phyloP scores from a whole-genome alignment of 2,888 invertebrate genomes.

The Troglohyphantes excavatus region DNA sequence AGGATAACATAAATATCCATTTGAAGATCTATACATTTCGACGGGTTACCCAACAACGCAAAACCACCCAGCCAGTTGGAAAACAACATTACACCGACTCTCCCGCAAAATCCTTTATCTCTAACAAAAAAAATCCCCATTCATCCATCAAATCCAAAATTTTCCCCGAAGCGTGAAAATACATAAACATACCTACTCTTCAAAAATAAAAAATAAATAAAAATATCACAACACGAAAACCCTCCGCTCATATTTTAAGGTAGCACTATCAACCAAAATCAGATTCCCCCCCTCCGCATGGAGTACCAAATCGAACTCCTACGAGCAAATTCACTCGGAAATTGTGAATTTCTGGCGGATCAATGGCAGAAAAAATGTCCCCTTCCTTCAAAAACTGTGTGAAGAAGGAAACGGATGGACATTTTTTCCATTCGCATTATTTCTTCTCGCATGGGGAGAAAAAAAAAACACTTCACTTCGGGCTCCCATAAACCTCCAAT shows the following conservation, averaged over 20 bases:
- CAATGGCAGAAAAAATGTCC: constrained; percentile 36
- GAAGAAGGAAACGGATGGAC: too few species aligned
- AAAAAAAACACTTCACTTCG: constrained; percentile 10
- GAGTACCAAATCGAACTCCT: constrained; percentile 39
- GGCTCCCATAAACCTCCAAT: constrained; percentile 11
- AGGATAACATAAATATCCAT: too few species aligned
- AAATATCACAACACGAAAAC: background rate
- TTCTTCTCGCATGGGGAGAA: background rate
- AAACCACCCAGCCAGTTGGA: too few species aligned
- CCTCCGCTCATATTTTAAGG: constrained; percentile 8
- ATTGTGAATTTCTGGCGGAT: constrained; percentile 52
- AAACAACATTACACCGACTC: too few species aligned
- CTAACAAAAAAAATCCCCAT: background rate
- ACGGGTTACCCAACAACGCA: too few species aligned
- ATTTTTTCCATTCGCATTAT: background rate
- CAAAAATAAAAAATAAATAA: background rate
- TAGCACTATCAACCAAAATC: constrained; percentile 27
- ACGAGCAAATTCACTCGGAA: constrained; percentile 54
- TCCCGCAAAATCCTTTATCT: background rate
- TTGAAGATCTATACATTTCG: too few species aligned
- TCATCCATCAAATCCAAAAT: background rate
- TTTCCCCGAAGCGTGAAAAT: background rate
- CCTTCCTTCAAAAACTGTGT: too few species aligned
- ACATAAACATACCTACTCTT: background rate
- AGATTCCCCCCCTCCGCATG: constrained; percentile 13